Conservation (phyloP, 2,888 invertebrate genomes). For the Nomada ferruginata region DNA sequence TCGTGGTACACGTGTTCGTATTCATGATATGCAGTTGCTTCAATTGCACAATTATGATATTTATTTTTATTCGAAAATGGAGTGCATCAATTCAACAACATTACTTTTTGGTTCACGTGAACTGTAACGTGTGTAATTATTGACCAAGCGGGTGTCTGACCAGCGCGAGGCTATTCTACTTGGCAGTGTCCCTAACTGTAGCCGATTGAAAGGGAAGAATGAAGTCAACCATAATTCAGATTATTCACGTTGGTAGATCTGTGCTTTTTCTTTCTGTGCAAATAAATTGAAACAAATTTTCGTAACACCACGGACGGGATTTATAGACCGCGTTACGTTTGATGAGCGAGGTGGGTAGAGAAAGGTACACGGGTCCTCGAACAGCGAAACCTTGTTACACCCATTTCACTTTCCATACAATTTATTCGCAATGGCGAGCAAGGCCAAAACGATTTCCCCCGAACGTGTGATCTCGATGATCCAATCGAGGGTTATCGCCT, state of each 20-base stretch:
- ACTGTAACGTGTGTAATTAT: too few species aligned
- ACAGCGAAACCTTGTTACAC: slow-evolving; percentile 4
- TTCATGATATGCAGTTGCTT: neutral
- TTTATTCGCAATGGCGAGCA: slow-evolving; percentile 10
- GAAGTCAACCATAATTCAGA: too few species aligned
- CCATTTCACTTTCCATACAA: slow-evolving; percentile 18
- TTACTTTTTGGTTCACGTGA: too few species aligned
- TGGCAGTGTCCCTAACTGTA: too few species aligned
- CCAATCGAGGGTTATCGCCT: slow-evolving; percentile 43
- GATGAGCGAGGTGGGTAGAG: neutral
- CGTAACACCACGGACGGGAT: neutral
- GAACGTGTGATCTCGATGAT: slow-evolving; percentile 2
- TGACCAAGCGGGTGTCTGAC: too few species aligned
- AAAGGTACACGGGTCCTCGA: neutral
- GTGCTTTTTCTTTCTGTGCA: too few species aligned
- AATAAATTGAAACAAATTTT: too few species aligned
- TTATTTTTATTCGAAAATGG: neutral
- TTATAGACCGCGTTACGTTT: neutral
- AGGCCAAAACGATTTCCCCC: slow-evolving; percentile 20
- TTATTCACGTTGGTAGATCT: too few species aligned
- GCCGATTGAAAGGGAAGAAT: too few species aligned
- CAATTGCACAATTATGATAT: neutral
- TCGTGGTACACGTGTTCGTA: neutral
- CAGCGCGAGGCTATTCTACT: too few species aligned
- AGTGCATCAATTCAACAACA: too few species aligned